Conservation (phyloP, 2,113 vertebrate species). For the Otolemur garnettii region DNA sequence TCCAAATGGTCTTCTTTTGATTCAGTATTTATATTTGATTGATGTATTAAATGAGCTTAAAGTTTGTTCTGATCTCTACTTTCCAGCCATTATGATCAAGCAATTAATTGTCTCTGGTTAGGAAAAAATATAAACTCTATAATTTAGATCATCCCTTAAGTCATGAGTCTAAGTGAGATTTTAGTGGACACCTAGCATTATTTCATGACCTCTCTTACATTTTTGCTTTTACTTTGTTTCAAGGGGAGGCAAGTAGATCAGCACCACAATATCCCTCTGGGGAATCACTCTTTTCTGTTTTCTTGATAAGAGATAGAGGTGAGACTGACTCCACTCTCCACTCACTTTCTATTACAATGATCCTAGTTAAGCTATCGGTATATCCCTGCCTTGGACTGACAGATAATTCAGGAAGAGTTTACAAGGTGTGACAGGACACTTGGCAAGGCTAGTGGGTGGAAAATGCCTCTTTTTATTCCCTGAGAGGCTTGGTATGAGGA, state of each 20-base stretch:
- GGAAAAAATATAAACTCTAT: neutral
- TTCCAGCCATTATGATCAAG: neutral
- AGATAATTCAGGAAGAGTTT: neutral
- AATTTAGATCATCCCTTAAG: neutral
- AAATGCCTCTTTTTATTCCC: neutral
- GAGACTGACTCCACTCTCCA: neutral
- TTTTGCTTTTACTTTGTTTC: conserved; percentile 5
- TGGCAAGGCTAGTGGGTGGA: neutral
- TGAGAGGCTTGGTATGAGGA: neutral
- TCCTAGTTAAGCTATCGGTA: neutral
- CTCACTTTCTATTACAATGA: neutral
- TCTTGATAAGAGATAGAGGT: neutral
- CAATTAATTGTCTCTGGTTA: neutral
- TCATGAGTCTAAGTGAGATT: neutral
- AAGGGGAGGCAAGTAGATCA: neutral
- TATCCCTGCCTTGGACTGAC: neutral
- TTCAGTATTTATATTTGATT: neutral
- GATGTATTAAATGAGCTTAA: neutral
- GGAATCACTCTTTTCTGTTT: neutral
- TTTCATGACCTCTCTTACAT: neutral
- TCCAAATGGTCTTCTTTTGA: neutral
- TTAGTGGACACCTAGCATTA: neutral
- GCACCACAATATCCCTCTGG: neutral
- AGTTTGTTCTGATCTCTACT: neutral
- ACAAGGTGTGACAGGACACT: neutral